phyloP scores from a whole-genome alignment of 1,140 invertebrate genomes.

The Berghia stephanieae region DNA sequence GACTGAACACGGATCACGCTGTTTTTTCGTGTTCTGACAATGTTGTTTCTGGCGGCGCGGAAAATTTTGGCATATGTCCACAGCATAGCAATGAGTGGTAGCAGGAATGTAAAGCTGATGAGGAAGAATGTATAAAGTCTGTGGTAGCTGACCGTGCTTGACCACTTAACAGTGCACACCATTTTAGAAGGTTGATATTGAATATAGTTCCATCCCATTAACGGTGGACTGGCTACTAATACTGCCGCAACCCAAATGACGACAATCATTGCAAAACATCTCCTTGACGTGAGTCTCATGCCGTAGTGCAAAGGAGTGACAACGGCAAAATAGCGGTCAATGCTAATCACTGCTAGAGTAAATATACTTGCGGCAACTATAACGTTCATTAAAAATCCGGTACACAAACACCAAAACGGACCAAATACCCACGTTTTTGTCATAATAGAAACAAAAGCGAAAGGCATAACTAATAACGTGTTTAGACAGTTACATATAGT shows the following conservation, averaged over 20 bases:
- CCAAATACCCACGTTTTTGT: slow-evolving; percentile 61
- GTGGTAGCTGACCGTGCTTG: slow-evolving; percentile 40
- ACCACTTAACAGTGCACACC: slow-evolving; percentile 59
- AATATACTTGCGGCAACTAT: slow-evolving; percentile 73
- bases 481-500: slow-evolving; percentile 75
- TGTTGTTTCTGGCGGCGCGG: slow-evolving; percentile 76
- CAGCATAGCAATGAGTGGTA: slow-evolving; percentile 75
- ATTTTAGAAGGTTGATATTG: slow-evolving; percentile 58
- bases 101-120: slow-evolving; percentile 69
- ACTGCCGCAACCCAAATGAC: slow-evolving; percentile 71
- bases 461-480: slow-evolving; percentile 72
- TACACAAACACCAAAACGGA: slow-evolving; percentile 66
- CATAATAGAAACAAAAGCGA: slow-evolving; percentile 68
- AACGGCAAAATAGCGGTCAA: slow-evolving; percentile 86
- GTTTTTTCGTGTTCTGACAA: slow-evolving; percentile 75
- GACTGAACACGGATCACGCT: slow-evolving; percentile 67
- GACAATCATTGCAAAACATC: slow-evolving; percentile 77
- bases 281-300: slow-evolving; percentile 78
- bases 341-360: slow-evolving; percentile 81
- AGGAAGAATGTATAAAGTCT: slow-evolving; percentile 56
- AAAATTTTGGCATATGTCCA: slow-evolving; percentile 80
- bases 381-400: slow-evolving; percentile 69
- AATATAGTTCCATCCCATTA: slow-evolving; percentile 60
- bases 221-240: slow-evolving; percentile 53
- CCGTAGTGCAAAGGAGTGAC: slow-evolving; percentile 61